Evolutionary conservation across 2,888 invertebrate species (phyloP), one percentile per base, ranked within the genome.

Genomic region (Temnothorax ravouxi): DNA sequence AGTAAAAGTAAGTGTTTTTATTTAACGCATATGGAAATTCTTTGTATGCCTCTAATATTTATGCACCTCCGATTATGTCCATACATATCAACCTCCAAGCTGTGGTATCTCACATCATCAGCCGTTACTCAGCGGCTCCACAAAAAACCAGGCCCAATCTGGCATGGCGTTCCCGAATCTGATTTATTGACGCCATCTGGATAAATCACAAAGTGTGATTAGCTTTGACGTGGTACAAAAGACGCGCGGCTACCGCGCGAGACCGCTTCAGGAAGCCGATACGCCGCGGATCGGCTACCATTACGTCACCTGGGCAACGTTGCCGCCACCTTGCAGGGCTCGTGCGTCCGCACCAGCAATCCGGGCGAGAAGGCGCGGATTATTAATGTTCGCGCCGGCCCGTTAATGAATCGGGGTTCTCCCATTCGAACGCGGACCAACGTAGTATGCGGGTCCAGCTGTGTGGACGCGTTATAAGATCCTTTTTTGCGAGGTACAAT

Each of bases 361-460:
- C 87, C 90, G 85, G 85, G 87, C 85, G 87, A 80, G 79, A 88
- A 88, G 88, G 86, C 86, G 86, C 86, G 89, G 88, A 89, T 92
- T 91, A 92, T 92, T 92, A 91, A 91, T 92, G 92, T 91, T 91
- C 88, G 88, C 87, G 88, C 85, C 89, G 85, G 88, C 86, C 88
- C 89, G 88, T 91, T 91, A 92, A 90, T 91, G 92, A 91, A 92
- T 91, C 91, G 88, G 89, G 44, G 86, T 83, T 89, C 86, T 91
- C 86, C 88, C 89, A 91, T 91, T 90, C 90, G 88, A 80, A 83
- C 85, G 71, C 86, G 85, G 61, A 86, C 86, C 89, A 90, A 84
- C 88, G 88, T 86, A 91, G 91, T 91, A 92, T 92, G 92, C 92
- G 92, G 92, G 91, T 92, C 92, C 92, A 92, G 92, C 92, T 92